Percentiles rank a stretch among this genome's conserved stretches.
Conservation (phyloP, 1,140 invertebrate species). For the Matsumurasca onukii region DNA sequence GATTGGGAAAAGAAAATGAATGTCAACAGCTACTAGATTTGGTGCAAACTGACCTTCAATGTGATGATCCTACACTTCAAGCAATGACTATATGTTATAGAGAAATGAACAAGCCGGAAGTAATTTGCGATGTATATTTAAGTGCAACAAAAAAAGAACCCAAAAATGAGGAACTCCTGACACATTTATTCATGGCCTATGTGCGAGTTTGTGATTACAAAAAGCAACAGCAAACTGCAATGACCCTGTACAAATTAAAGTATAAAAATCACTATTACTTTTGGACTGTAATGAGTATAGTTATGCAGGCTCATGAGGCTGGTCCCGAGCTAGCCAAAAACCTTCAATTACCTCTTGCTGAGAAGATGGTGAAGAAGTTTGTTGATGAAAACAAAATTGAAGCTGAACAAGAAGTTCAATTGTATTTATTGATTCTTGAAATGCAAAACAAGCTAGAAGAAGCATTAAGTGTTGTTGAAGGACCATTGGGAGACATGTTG, state of each 20-base stretch:
- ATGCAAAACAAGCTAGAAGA: slow-evolving; percentile 78
- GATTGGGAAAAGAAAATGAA: slow-evolving; percentile 81
- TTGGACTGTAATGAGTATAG: slow-evolving; percentile 95
- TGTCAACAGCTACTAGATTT: slow-evolving; percentile 71
- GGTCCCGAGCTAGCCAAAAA: slow-evolving; percentile 49
- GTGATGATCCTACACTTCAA: slow-evolving; percentile 90
- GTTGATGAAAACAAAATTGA: slow-evolving; percentile 87
- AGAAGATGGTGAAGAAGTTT: slow-evolving; percentile 75
- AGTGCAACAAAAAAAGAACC: slow-evolving; percentile 82
- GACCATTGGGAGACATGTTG: slow-evolving; percentile 65
- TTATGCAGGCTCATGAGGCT: slow-evolving; percentile 74
- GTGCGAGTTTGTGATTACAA: slow-evolving; percentile 88
- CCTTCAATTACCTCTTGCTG: slow-evolving; percentile 43
- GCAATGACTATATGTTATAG: slow-evolving; percentile 95
- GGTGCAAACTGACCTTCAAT: slow-evolving; percentile 78
- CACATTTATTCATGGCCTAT: slow-evolving; percentile 94
- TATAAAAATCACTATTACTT: slow-evolving; percentile 97
- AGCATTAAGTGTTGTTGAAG: slow-evolving; percentile 75
- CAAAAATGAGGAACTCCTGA: slow-evolving; percentile 87
- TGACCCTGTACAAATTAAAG: slow-evolving; percentile 85
- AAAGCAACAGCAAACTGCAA: slow-evolving; percentile 86
- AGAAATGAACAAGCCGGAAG: slow-evolving; percentile 84
- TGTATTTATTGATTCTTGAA: slow-evolving; percentile 90
- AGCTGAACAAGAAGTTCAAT: slow-evolving; percentile 88
- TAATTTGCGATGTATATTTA: slow-evolving; percentile 88